Conservation (phyloP, 2,113 vertebrate species). For the Charina bottae region DNA sequence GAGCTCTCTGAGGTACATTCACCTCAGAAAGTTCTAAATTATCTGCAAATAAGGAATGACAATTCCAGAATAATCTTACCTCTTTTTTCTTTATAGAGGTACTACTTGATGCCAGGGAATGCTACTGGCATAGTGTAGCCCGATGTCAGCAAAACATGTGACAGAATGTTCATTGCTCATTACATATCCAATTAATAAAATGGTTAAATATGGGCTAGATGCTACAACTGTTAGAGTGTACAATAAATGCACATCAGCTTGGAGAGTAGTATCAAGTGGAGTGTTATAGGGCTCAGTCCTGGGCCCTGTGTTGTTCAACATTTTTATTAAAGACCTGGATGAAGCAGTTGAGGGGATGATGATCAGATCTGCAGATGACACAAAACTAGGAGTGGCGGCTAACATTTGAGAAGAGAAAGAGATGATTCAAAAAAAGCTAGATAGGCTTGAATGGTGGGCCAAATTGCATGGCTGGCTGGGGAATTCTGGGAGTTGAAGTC, state of each 20-base stretch:
- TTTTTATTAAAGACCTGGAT: background rate
- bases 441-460: no score
- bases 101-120: background rate
- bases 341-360: background rate
- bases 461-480: no score
- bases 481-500: no score
- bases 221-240: background rate
- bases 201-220: background rate
- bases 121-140: background rate
- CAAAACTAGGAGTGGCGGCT: no score
- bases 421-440: no score
- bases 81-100: background rate
- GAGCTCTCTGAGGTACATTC: slow-evolving; percentile 31
- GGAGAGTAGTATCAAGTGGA: background rate
- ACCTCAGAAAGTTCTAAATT: slow-evolving; percentile 34
- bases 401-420: no score
- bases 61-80: background rate
- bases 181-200: background rate
- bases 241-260: background rate
- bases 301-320: background rate
- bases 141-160: background rate
- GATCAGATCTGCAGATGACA: background rate
- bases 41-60: slow-evolving; percentile 15
- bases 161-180: background rate
- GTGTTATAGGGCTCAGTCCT: background rate